Percentiles rank a stretch among this genome's conserved stretches.
Evolutionary conservation across 2,113 vertebrate species (phyloP).

Genomic region (Elanoides forficatus): DNA sequence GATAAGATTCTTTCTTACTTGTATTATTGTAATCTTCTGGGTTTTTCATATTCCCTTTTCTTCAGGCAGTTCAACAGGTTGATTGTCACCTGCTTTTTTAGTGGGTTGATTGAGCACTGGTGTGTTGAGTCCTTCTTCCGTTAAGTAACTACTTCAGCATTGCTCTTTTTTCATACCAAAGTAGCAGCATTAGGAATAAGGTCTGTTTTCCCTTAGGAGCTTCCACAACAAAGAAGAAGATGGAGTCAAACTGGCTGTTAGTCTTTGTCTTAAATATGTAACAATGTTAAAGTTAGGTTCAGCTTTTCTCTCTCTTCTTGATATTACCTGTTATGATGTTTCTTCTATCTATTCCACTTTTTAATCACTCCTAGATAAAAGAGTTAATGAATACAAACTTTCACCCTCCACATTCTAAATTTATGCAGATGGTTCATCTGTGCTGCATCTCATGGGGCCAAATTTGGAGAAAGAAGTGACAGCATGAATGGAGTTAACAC

Average conservation of each 20-base stretch:
- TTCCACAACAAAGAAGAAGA: background rate
- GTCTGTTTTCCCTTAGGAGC: background rate
- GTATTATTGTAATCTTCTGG: background rate
- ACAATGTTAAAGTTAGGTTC: background rate
- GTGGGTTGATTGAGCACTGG: background rate
- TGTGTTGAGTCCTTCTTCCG: background rate
- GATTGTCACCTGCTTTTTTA: background rate
- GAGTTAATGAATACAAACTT: background rate
- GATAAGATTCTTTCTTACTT: background rate
- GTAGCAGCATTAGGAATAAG: background rate
- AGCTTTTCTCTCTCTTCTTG: background rate
- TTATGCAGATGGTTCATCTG: background rate
- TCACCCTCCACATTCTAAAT: fast-evolving
- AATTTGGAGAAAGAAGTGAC: background rate
- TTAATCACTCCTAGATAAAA: background rate
- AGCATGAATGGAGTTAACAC: background rate
- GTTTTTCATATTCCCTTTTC: background rate
- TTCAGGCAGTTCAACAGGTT: background rate
- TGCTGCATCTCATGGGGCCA: background rate
- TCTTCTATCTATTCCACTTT: background rate
- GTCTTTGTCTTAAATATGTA: background rate
- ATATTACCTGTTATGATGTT: background rate
- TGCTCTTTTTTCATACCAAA: background rate
- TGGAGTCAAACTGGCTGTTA: background rate
- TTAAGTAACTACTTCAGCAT: background rate